phyloP scores from a whole-genome alignment of 2,797 vertebrate species.

The Acomys russatus region DNA sequence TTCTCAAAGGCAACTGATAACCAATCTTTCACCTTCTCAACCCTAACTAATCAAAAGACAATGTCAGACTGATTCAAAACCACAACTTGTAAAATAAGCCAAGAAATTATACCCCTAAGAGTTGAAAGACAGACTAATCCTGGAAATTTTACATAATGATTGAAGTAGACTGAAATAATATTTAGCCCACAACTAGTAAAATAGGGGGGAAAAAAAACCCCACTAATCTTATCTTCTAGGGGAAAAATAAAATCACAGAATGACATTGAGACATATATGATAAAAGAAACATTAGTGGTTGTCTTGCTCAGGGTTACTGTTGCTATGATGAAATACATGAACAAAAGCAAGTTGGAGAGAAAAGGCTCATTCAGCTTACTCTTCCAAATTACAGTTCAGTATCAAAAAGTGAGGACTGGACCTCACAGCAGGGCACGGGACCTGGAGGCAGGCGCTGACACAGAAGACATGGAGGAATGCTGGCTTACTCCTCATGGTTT shows the following conservation, averaged over 20 bases:
- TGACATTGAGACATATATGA: neutral
- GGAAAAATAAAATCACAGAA: constrained; percentile 26
- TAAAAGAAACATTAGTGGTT: neutral
- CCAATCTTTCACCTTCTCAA: constrained; percentile 25
- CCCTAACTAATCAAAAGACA: constrained; percentile 30
- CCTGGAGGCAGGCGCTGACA: neutral
- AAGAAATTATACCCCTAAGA: constrained; percentile 25
- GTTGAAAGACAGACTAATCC: constrained; percentile 28
- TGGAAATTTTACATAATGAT: constrained; percentile 34
- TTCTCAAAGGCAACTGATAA: constrained; percentile 32
- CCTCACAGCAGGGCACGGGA: neutral
- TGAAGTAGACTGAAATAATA: constrained; percentile 42
- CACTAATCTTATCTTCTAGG: constrained; percentile 31
- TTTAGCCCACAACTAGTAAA: neutral
- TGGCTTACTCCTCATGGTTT: neutral
- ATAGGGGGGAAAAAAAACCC: neutral
- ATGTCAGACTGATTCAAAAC: constrained; percentile 46
- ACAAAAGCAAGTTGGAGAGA: neutral
- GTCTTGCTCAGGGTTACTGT: neutral
- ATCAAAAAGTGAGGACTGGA: neutral
- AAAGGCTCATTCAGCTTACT: neutral
- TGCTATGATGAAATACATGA: neutral
- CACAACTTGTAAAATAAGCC: constrained; percentile 26
- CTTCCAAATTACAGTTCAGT: neutral
- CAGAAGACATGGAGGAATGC: neutral